Base-by-base conservation (phyloP, 2,888 invertebrate species). In the Pandemis heparana region DNA sequence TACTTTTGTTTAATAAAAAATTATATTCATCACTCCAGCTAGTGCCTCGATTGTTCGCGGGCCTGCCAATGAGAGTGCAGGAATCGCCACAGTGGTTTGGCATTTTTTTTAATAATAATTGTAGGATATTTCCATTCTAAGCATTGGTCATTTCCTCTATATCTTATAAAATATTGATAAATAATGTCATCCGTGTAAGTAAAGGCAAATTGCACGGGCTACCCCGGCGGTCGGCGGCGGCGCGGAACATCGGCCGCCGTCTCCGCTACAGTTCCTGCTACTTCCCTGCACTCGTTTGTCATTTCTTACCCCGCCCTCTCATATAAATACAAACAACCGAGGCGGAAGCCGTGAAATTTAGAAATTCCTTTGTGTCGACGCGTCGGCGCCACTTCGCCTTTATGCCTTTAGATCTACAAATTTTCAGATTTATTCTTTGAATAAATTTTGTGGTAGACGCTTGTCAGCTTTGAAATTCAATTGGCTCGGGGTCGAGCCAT, bases 371-470 rank as follows among this genome's bases (percentile, higher is more conserved):
- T 94, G 94, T 92, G 90, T 91, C 86, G 91, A 83, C 88, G 89
- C 88, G 88, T 91, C 90, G 91, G 87, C 90, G 92, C 91, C 92
- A 90, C 90, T 91, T 92, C 87, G 87, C 88, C 86, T 90, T 89
- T 89, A 91, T 90, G 92, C 92, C 92, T 90, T 94, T 87, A 91
- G 92, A 94, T 92, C 91, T 92, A 92, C 94, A 93, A 94, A 93
- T 94, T 94, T 94, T 94, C 91, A 94, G 94, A 94, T 94, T 94
- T 94, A 93, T 94, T 94, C 94, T 93, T 93, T 92, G 94, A 94
- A 94, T 94, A 94, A 91, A 94, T 92, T 94, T 93, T 87, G 93
- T 89, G 92, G 94, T 94, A 89, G 89, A 89, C 87, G 91, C 84
- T 89, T 91, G 91, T 89, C 89, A 90, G 92, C 93, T 93, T 94